Conservation (phyloP, 1,140 invertebrate species). For the Aethina tumida region DNA sequence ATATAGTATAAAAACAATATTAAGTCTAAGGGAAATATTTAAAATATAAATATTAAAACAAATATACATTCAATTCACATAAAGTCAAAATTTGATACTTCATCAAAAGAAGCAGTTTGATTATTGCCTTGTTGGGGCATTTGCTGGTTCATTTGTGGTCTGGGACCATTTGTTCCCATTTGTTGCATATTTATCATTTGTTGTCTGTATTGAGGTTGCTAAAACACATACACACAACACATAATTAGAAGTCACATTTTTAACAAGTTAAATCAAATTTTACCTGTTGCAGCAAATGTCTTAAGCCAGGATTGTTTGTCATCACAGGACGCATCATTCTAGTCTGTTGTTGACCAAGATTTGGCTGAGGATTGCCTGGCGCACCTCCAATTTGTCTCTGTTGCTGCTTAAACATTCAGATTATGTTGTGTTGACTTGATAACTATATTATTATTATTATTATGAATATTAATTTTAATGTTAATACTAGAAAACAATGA, state of each 20-base stretch:
- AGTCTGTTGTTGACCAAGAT: constrained; percentile 34
- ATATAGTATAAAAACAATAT: too few relatives aligned
- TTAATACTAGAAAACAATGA: constrained; percentile 6
- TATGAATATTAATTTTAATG: not conserved
- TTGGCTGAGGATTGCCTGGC: constrained; percentile 23
- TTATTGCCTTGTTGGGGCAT: constrained; percentile 25
- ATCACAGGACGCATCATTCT: constrained; percentile 55
- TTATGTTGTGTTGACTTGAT: not conserved
- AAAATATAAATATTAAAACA: too few relatives aligned
- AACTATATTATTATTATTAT: not conserved
- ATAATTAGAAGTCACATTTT: not conserved
- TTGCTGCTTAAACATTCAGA: constrained; percentile 17
- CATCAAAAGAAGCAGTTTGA: constrained; percentile 30
- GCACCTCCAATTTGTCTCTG: constrained; percentile 30
- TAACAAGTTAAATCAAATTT: constrained; percentile 6
- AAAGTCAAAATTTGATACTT: constrained; percentile 29
- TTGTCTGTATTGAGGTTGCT: constrained; percentile 35
- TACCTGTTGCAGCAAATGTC: constrained; percentile 60
- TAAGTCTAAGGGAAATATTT: too few relatives aligned
- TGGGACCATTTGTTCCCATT: constrained; percentile 27
- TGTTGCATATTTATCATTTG: constrained; percentile 34
- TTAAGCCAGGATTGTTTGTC: constrained; percentile 53
- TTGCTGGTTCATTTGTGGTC: constrained; percentile 32
- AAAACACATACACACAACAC: constrained; percentile 9
- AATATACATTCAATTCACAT: too few relatives aligned